These are phyloP conservation scores for Percopsis omiscomaycus DNA, from an alignment of 2,797 vertebrate species.

Conservation along the genomic window DNA sequence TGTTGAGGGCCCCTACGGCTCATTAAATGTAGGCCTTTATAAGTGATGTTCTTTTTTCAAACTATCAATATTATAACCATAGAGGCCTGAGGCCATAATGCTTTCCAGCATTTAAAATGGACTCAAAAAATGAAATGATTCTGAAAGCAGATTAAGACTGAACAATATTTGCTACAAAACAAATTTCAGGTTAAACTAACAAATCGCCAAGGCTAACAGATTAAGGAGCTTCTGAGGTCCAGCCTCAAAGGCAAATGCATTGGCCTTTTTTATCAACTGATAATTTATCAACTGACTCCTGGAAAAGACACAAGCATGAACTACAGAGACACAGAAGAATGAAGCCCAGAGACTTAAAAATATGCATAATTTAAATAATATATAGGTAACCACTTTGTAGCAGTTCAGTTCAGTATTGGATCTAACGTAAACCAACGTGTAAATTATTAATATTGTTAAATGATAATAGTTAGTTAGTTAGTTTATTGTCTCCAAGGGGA, in stretches of 20 bases:
- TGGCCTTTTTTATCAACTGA: conserved; percentile 27
- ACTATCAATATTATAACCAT: background rate
- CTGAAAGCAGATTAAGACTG: conserved; percentile 16
- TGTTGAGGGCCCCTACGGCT: background rate
- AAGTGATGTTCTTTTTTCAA: background rate
- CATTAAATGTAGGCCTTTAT: background rate
- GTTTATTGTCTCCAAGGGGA: background rate
- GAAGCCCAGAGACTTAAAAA: conserved; percentile 30
- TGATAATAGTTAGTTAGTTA: too few species aligned
- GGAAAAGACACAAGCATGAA: conserved; percentile 12
- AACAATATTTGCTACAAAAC: conserved; percentile 22
- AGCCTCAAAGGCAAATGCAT: conserved; percentile 48
- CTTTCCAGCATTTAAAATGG: too few species aligned
- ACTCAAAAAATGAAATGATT: conserved; percentile 29
- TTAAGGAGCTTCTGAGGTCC: conserved; percentile 7
- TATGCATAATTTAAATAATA: conserved; percentile 31
- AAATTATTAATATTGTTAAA: too few species aligned
- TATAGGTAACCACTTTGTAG: conserved; percentile 22
- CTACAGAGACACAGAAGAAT: conserved; percentile 7
- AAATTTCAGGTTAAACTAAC: conserved; percentile 23
- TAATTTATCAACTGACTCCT: conserved; percentile 7
- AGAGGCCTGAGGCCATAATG: too few species aligned
- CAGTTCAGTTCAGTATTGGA: background rate
- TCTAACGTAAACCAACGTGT: too few species aligned
- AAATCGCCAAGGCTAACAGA: conserved; percentile 7